Evolutionary conservation across 2,113 vertebrate genomes (phyloP).

Genomic region (Seriola dumerili): DNA sequence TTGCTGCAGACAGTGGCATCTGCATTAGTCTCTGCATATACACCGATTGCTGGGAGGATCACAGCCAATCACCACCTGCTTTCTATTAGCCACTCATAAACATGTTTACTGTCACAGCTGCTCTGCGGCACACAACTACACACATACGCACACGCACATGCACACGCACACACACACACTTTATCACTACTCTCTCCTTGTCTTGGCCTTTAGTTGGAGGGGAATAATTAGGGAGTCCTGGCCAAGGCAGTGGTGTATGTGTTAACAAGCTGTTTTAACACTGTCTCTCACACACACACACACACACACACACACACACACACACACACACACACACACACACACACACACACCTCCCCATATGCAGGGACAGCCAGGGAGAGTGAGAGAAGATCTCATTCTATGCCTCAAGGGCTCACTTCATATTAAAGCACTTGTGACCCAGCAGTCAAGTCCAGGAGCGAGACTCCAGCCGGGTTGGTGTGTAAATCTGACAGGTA

Average conservation of each 20-base stretch:
- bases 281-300: slow-evolving; percentile 37
- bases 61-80: slow-evolving; percentile 88
- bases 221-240: slow-evolving; percentile 63
- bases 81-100: slow-evolving; percentile 91
- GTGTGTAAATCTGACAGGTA: slow-evolving; percentile 13
- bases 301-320: not conserved
- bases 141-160: slow-evolving; percentile 81
- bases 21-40: slow-evolving; percentile 52
- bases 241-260: slow-evolving; percentile 61
- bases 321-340: not conserved
- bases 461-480: not conserved
- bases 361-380: slow-evolving; percentile 31
- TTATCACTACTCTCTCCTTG: slow-evolving; percentile 61
- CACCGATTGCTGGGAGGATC: slow-evolving; percentile 81
- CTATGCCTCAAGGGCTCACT: slow-evolving; percentile 54
- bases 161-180: slow-evolving; percentile 66
- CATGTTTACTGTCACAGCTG: slow-evolving; percentile 96
- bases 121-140: slow-evolving; percentile 85
- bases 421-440: slow-evolving; percentile 40
- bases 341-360: slow-evolving; percentile 39
- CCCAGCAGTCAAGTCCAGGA: slow-evolving; percentile 1
- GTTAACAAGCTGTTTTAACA: slow-evolving; percentile 79
- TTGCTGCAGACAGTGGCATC: slow-evolving; percentile 61
- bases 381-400: slow-evolving; percentile 34
- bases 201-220: slow-evolving; percentile 60